These are phyloP conservation scores for Sesia apiformis DNA, from an alignment of 2,888 invertebrate genomes.

Conservation along the genomic window DNA sequence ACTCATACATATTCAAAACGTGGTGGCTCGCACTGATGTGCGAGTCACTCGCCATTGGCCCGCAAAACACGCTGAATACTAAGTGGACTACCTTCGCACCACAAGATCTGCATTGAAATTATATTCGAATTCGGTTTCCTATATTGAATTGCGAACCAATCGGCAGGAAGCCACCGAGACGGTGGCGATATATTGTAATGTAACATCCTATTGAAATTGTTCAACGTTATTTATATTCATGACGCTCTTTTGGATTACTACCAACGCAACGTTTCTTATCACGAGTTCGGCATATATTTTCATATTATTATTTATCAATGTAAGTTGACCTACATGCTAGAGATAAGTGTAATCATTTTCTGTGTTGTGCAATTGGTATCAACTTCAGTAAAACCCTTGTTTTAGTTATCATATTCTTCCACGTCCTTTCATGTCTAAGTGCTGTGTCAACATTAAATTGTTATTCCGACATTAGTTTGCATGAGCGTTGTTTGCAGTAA, in stretches of 20 bases:
- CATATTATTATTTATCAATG: background rate
- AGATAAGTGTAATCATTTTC: background rate
- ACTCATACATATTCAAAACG: slow-evolving; percentile 63
- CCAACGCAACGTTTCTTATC: background rate
- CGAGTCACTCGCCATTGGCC: slow-evolving; percentile 47
- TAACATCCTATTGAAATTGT: slow-evolving; percentile 1
- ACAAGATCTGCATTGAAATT: slow-evolving; percentile 58
- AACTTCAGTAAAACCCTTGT: slow-evolving; percentile 29
- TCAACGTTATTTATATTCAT: background rate
- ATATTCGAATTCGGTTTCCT: slow-evolving; percentile 50
- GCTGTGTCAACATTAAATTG: slow-evolving; percentile 29
- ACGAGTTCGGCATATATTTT: background rate
- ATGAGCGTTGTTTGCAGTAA: slow-evolving; percentile 31
- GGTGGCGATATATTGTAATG: background rate
- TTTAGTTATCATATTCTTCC: slow-evolving; percentile 44
- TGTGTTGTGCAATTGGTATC: slow-evolving; percentile 44
- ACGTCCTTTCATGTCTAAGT: slow-evolving; percentile 30
- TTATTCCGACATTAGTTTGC: slow-evolving; percentile 24
- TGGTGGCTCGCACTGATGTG: slow-evolving; percentile 34
- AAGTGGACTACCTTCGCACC: slow-evolving; percentile 41
- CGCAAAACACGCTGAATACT: slow-evolving; percentile 58
- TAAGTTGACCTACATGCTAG: background rate
- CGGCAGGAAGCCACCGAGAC: slow-evolving; percentile 22
- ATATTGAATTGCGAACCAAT: slow-evolving; percentile 24
- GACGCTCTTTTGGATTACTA: background rate